A percentile compares a stretch with the other conserved stretches of the same genome.
These are phyloP conservation scores for Galago senegalensis DNA, from an alignment of 2,797 vertebrate genomes.

Conservation along the genomic window DNA sequence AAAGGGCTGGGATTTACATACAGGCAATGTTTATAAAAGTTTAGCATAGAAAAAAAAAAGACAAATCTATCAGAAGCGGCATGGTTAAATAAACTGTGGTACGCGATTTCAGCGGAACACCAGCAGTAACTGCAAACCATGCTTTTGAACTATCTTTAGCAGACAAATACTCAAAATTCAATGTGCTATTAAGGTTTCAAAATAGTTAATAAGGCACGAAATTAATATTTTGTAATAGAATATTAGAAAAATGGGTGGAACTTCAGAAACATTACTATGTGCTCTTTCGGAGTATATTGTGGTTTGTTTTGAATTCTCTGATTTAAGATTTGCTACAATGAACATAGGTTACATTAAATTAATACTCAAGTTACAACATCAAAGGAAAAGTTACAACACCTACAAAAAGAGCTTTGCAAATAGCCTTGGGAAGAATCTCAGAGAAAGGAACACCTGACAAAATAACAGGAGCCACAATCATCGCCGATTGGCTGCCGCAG, in stretches of 20 bases:
- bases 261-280: not conserved
- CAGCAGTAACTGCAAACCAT: not conserved
- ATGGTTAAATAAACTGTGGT: not conserved
- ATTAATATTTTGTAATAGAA: not conserved
- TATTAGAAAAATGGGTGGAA: not conserved
- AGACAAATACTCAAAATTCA: slow-evolving; percentile 5
- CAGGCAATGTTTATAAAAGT: not conserved
- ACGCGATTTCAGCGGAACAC: not conserved
- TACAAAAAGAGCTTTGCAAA: not conserved
- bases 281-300: not conserved
- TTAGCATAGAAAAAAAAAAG: not conserved
- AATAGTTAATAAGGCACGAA: not conserved
- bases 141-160: not conserved
- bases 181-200: not conserved
- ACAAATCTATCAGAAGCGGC: no score
- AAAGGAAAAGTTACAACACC: not conserved
- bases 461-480: rapidly evolving
- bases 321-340: not conserved
- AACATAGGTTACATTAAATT: not conserved
- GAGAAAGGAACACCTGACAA: rapidly evolving
- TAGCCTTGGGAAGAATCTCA: rapidly evolving
- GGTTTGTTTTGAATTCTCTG: not conserved
- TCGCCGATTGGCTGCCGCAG: slow-evolving; percentile 7
- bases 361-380: not conserved
- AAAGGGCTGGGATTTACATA: not conserved